Percentiles rank a stretch among this genome's conserved stretches.
Conservation (phyloP, 2,113 vertebrate genomes). For the Todiramphus saurophagus region DNA sequence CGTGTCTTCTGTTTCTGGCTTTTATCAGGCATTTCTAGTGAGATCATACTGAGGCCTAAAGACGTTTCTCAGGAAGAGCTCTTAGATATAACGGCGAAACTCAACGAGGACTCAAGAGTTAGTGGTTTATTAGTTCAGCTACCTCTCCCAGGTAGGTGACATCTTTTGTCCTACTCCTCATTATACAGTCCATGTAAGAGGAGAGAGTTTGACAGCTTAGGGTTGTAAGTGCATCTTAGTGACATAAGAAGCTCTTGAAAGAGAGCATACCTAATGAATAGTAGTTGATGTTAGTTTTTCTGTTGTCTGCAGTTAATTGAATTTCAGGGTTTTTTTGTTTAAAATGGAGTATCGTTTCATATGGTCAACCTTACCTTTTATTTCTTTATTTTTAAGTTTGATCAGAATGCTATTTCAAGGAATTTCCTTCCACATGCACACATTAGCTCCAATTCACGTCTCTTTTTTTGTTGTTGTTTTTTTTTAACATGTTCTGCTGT, state of each 20-base stretch:
- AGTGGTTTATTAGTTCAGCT: slow-evolving; percentile 91
- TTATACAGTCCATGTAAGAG: neutral
- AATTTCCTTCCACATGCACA: neutral
- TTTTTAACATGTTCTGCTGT: neutral
- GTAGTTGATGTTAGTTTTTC: no score
- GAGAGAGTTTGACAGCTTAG: neutral
- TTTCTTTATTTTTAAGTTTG: neutral
- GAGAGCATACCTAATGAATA: neutral
- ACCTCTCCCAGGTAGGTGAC: slow-evolving; percentile 81
- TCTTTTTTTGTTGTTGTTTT: neutral
- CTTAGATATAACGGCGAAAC: slow-evolving; percentile 81
- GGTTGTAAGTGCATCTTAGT: neutral
- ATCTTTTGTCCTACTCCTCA: neutral
- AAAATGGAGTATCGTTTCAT: neutral
- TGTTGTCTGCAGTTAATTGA: neutral
- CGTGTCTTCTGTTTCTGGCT: neutral
- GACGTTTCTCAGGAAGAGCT: slow-evolving; percentile 89
- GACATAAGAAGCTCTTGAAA: neutral
- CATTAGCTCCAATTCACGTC: neutral
- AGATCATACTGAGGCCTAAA: slow-evolving; percentile 83
- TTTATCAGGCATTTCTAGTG: slow-evolving; percentile 81
- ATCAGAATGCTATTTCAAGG: neutral
- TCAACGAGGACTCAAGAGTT: slow-evolving; percentile 87
- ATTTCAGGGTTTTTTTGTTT: no score
- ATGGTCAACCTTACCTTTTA: neutral